phyloP scores from a whole-genome alignment of 2,113 vertebrate species.

The Casuarius casuarius region DNA sequence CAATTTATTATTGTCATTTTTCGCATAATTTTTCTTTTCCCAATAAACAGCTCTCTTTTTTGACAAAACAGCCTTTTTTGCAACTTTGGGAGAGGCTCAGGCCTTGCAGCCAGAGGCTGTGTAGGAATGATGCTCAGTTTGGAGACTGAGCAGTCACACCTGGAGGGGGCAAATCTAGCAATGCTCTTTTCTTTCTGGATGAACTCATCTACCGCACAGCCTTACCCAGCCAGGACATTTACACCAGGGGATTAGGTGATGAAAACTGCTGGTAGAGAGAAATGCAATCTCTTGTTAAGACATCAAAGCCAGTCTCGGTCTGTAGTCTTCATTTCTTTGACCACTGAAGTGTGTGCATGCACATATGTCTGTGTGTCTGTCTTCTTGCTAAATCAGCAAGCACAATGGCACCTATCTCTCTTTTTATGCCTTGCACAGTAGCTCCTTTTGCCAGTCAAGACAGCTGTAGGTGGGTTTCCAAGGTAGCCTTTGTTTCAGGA shows the following conservation, averaged over 20 bases:
- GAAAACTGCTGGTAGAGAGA: constrained; percentile 2
- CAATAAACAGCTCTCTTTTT: constrained; percentile 51
- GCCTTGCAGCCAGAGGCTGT: constrained; percentile 16
- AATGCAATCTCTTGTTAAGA: background rate
- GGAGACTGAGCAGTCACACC: background rate
- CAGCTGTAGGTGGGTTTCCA: background rate
- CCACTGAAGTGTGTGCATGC: background rate
- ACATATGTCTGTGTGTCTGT: background rate
- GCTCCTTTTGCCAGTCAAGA: background rate
- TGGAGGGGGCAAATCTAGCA: constrained; percentile 17
- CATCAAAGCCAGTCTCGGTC: background rate
- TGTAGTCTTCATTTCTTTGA: background rate
- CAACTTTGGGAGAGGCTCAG: background rate
- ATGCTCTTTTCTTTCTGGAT: background rate
- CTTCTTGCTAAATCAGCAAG: background rate
- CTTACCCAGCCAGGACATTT: background rate
- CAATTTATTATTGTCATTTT: constrained; percentile 62
- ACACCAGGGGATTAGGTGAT: background rate
- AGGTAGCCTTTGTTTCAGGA: background rate
- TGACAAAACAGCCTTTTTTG: background rate
- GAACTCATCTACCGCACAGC: background rate
- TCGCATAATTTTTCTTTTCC: constrained; percentile 59
- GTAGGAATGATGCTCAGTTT: background rate
- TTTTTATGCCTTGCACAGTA: background rate
- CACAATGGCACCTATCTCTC: background rate